Percentiles rank a stretch among this genome's conserved stretches.
phyloP scores from a whole-genome alignment of 2,113 vertebrate genomes.

The Bujurquina vittata region DNA sequence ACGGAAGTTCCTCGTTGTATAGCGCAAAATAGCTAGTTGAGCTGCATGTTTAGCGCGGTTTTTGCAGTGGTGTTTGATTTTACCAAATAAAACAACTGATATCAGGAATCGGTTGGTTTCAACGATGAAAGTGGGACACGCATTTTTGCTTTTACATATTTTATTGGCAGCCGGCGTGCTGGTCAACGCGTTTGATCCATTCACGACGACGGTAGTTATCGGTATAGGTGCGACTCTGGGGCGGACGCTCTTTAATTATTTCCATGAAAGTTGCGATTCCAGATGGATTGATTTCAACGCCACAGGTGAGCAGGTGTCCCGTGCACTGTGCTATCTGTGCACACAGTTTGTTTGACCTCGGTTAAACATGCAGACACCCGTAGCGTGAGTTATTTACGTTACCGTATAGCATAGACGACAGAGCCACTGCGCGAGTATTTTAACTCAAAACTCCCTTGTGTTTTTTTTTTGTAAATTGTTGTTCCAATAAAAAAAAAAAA shows the following conservation, averaged over 20 bases:
- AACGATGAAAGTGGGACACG: slow-evolving; percentile 63
- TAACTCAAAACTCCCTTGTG: neutral
- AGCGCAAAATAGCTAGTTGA: neutral
- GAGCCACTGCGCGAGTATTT: neutral
- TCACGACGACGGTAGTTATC: slow-evolving; percentile 58
- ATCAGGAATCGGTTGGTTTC: neutral
- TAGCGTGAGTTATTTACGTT: neutral
- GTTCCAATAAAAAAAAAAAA: no score
- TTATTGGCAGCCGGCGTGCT: slow-evolving; percentile 5
- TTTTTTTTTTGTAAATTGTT: no score
- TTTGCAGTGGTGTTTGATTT: neutral
- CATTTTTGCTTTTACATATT: slow-evolving; percentile 31
- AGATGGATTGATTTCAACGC: slow-evolving; percentile 75
- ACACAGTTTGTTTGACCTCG: neutral
- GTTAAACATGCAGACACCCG: no score
- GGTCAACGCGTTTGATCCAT: slow-evolving; percentile 71
- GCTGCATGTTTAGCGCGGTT: neutral
- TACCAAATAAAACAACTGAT: neutral
- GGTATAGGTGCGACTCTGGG: slow-evolving; percentile 61
- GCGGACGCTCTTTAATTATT: slow-evolving; percentile 66
- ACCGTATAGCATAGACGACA: neutral
- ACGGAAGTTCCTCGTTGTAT: slow-evolving; percentile 42
- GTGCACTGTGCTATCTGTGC: neutral
- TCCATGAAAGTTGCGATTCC: slow-evolving; percentile 67
- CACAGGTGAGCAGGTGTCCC: slow-evolving; percentile 64